These are phyloP conservation scores for Melieria omissa DNA, from an alignment of 2,888 invertebrate genomes.

Conservation along the genomic window DNA sequence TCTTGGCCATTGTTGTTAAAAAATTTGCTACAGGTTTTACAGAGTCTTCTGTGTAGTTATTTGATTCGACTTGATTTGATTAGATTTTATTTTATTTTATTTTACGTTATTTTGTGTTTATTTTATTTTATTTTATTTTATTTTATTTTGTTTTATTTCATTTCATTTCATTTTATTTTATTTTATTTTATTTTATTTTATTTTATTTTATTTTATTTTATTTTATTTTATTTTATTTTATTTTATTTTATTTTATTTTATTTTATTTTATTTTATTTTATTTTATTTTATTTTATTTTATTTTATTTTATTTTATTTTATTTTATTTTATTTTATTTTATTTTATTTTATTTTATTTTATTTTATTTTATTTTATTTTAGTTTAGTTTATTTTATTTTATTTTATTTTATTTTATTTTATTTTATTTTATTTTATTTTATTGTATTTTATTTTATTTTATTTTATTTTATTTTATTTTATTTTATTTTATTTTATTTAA, in stretches of 20 bases:
- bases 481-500: too few species aligned
- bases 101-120: neutral
- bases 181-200: neutral
- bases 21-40: too few species aligned
- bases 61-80: too few species aligned
- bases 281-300: constrained; percentile 8
- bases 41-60: too few species aligned
- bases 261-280: neutral
- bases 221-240: constrained; percentile 2
- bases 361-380: constrained; percentile 11
- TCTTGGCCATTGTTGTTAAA: too few species aligned
- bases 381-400: constrained; percentile 6
- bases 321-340: constrained; percentile 3
- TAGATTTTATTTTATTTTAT: neutral
- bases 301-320: constrained; percentile 4
- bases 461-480: constrained; percentile 38
- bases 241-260: neutral
- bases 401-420: constrained; percentile 1
- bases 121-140: constrained; percentile 15
- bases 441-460: constrained; percentile 39
- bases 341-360: constrained; percentile 10
- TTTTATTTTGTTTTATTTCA: constrained; percentile 1
- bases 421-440: constrained; percentile 16
- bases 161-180: neutral
- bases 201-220: neutral